These are phyloP conservation scores for Athetis lepigone DNA, from an alignment of 2,888 invertebrate genomes.

Conservation along the genomic window DNA sequence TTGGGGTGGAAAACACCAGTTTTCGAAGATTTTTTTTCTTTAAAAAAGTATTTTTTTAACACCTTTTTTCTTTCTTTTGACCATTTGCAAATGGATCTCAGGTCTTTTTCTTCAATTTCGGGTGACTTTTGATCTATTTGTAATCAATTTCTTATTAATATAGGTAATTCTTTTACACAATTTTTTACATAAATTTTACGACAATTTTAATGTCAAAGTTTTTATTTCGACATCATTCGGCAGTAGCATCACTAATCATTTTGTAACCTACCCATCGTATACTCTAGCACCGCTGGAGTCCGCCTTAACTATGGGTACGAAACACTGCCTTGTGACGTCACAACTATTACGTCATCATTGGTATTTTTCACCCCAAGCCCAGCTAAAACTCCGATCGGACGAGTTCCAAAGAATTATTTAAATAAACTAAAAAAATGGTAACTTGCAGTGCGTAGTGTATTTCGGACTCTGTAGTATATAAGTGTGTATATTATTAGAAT, in stretches of 20 bases:
- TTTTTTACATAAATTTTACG: background rate
- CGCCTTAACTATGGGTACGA: conserved; percentile 54
- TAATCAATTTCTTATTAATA: background rate
- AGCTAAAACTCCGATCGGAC: conserved; percentile 52
- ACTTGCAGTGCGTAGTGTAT: conserved; percentile 81
- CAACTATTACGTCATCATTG: conserved; percentile 13
- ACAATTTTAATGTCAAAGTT: background rate
- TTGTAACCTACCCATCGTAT: conserved; percentile 42
- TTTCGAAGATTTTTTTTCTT: conserved; percentile 14
- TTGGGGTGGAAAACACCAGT: conserved; percentile 35
- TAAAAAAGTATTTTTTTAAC: background rate
- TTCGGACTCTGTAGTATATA: conserved; percentile 76
- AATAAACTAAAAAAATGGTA: conserved; percentile 51
- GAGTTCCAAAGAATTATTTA: conserved; percentile 65
- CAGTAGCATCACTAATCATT: conserved; percentile 27
- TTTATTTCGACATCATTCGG: background rate
- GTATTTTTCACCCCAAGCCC: conserved; percentile 34
- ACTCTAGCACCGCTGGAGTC: conserved; percentile 46
- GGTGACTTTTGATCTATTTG: conserved; percentile 33
- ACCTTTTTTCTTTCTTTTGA: background rate
- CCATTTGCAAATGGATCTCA: conserved; percentile 24
- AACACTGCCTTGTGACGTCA: conserved; percentile 38
- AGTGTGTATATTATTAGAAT: conserved; percentile 81
- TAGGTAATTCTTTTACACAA: too few relatives aligned
- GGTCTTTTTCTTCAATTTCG: conserved; percentile 46